Evolutionary conservation across 2,113 vertebrate species (phyloP).

Genomic region (Litocranius walleri): DNA sequence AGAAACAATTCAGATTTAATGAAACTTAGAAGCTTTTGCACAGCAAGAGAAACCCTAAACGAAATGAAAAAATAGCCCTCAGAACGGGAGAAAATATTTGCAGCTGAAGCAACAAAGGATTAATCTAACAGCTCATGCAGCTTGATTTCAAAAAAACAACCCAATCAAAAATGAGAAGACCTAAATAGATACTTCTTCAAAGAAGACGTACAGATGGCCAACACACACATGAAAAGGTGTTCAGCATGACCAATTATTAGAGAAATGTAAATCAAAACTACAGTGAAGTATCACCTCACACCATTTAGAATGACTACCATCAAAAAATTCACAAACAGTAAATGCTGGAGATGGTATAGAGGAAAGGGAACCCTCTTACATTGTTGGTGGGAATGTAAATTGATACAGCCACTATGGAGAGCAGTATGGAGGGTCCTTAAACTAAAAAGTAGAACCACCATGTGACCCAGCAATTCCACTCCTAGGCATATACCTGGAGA

Average conservation of each 20-base stretch:
- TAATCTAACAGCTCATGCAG: background rate
- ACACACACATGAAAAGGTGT: background rate
- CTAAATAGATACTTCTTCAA: background rate
- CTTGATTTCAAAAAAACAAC: background rate
- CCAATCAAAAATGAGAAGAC: background rate
- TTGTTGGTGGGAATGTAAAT: background rate
- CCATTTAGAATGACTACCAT: background rate
- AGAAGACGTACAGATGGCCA: background rate
- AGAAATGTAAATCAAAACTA: background rate
- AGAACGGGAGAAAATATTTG: background rate
- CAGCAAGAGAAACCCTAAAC: background rate
- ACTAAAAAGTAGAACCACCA: background rate
- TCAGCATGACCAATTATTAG: background rate
- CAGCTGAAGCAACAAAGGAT: background rate
- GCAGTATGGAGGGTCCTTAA: background rate
- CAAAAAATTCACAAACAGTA: background rate
- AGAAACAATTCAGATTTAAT: background rate
- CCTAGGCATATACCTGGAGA: background rate
- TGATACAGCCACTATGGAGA: background rate
- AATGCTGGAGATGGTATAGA: background rate
- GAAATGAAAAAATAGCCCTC: background rate
- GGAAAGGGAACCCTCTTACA: background rate
- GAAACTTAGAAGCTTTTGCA: background rate
- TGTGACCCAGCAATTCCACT: background rate
- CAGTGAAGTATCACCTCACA: background rate